Base-by-base conservation (phyloP, 1,140 invertebrate species). In the Aporrectodea caliginosa region DNA sequence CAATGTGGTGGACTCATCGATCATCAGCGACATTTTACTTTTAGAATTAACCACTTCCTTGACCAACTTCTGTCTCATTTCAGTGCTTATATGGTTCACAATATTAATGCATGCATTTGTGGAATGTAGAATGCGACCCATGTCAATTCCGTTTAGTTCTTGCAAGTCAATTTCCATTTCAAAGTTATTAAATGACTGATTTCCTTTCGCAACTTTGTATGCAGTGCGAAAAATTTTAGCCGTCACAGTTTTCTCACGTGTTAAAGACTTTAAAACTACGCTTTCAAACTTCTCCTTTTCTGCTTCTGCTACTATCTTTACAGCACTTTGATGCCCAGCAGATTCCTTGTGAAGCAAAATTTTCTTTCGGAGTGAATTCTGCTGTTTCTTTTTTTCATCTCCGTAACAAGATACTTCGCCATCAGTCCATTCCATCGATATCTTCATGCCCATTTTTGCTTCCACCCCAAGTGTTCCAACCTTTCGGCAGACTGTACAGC, bases 121-220 rank as follows among this genome's bases (percentile, higher is more conserved):
- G 6, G 70, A 72, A 72, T 72, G 70, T 27, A 72, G n/a, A 72
- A 29, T 72, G 6, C 27, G n/a, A 72, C 70, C 70, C 70, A 72
- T 32, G 27, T 72, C 31, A 27, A 72, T 6, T 72, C 70, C 70
- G 27, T 72, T 72, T 14, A 72, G 43, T 58, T 58, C 43, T 58
- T 58, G 43, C 22, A 58, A 22, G 22, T 58, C 43, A 58, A 58
- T 58, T 22, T 58, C 43, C 22, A 22, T 58, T 58, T 58, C 43
- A 22, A 58, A 58, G 43, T 58, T 58, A 22, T 72, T 72, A 27
- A 72, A 72, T 6, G 70, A 72, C 27, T 72, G 70, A 32, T 72
- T 72, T 72, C 12, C 70, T 27, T 27, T 72, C 70, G 31, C 70
- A 72, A 32, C 31, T 72, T 72, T 72, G 14, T 72, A 29, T 27